Conservation (phyloP, 2,888 invertebrate genomes). For the Melieria picta region DNA sequence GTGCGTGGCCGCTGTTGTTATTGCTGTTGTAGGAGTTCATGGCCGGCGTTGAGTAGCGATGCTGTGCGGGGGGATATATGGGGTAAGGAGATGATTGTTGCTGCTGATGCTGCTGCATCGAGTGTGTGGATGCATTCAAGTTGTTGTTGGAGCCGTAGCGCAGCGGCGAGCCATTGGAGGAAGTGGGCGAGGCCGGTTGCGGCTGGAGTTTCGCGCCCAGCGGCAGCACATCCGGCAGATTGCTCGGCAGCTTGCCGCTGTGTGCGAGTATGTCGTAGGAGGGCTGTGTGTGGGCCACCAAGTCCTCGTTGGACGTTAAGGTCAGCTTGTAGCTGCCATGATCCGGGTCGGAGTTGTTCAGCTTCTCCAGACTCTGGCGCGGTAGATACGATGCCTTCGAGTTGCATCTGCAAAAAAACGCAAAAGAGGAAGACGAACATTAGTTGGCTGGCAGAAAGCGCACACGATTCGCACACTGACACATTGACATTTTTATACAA, state of each 20-base stretch:
- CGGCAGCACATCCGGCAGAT: slow-evolving; percentile 70
- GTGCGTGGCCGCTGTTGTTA: slow-evolving; percentile 29
- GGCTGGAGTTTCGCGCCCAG: slow-evolving; percentile 68
- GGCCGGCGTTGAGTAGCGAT: slow-evolving; percentile 59
- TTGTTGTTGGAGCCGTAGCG: slow-evolving; percentile 63
- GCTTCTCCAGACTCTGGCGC: slow-evolving; percentile 74
- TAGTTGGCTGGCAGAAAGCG: too few species aligned
- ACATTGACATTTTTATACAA: slow-evolving; percentile 30
- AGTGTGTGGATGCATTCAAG: slow-evolving; percentile 47
- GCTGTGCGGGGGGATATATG: slow-evolving; percentile 48
- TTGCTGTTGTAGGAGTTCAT: slow-evolving; percentile 49
- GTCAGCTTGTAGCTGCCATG: slow-evolving; percentile 80
- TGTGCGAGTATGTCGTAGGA: slow-evolving; percentile 49
- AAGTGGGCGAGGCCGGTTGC: slow-evolving; percentile 50
- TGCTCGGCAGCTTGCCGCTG: slow-evolving; percentile 61
- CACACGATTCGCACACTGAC: slow-evolving; percentile 10
- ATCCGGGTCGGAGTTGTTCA: slow-evolving; percentile 73
- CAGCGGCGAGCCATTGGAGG: slow-evolving; percentile 51
- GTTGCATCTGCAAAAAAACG: slow-evolving; percentile 71
- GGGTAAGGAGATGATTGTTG: slow-evolving; percentile 42
- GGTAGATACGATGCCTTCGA: slow-evolving; percentile 82
- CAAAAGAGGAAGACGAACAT: neutral
- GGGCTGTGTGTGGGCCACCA: slow-evolving; percentile 56
- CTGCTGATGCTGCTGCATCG: slow-evolving; percentile 34
- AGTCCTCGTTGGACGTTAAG: slow-evolving; percentile 73